phyloP scores from a whole-genome alignment of 2,888 invertebrate genomes.

The Ctena decussata region DNA sequence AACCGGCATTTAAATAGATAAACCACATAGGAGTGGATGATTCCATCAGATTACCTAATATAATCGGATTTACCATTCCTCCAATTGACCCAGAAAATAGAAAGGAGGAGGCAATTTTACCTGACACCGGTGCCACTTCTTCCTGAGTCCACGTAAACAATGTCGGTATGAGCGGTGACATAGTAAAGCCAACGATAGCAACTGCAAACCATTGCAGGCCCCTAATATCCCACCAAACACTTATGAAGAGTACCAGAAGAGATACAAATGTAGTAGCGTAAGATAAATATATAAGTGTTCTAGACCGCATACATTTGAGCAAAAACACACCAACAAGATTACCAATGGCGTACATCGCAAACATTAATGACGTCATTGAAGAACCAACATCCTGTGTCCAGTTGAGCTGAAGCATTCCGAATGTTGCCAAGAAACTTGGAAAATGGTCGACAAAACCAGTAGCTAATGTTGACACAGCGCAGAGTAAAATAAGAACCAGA shows the following conservation, averaged over 20 bases:
- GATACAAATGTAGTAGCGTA: constrained; percentile 20
- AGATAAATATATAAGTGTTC: constrained; percentile 48
- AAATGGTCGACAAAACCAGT: constrained; percentile 46
- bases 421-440: constrained; percentile 45
- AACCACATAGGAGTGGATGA: constrained; percentile 66
- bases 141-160: constrained; percentile 69
- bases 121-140: constrained; percentile 57
- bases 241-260: constrained; percentile 43
- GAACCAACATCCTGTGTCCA: constrained; percentile 44
- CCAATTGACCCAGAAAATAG: constrained; percentile 58
- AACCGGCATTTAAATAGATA: constrained; percentile 33
- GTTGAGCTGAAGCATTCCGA: constrained; percentile 28
- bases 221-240: constrained; percentile 35
- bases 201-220: constrained; percentile 56
- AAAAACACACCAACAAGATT: constrained; percentile 49
- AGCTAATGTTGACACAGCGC: constrained; percentile 24
- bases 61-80: constrained; percentile 61
- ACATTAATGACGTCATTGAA: constrained; percentile 30
- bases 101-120: constrained; percentile 57
- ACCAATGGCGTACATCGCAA: constrained; percentile 42
- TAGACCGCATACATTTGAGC: constrained; percentile 37
- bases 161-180: constrained; percentile 61
- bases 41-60: constrained; percentile 67
- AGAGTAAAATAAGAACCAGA: constrained; percentile 22
- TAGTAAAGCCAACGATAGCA: constrained; percentile 50